A percentile compares a stretch with the other conserved stretches of the same genome.
Evolutionary conservation across 2,797 vertebrate species (phyloP).

Genomic region (Odontamblyopus rebecca): DNA sequence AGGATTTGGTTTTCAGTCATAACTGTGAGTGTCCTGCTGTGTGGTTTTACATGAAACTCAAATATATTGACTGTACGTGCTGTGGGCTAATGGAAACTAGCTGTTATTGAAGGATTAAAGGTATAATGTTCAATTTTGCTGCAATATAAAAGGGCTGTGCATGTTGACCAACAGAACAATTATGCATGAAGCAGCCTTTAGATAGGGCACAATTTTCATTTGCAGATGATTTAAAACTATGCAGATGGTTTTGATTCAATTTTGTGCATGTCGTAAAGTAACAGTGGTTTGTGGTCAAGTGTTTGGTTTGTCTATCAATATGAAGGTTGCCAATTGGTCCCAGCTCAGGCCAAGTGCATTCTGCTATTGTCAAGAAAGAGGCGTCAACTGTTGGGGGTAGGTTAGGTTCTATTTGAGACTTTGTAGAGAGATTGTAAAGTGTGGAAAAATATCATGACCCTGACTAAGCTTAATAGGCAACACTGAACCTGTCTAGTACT

Average conservation of each 20-base stretch:
- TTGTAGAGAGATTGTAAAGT: too few relatives aligned
- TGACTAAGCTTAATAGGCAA: too few relatives aligned
- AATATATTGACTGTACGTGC: not conserved
- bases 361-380: not conserved
- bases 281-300: too few relatives aligned
- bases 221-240: not conserved
- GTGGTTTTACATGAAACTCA: conserved; percentile 36
- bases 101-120: not conserved
- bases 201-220: too few relatives aligned
- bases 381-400: too few relatives aligned
- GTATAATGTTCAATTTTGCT: not conserved
- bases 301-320: not conserved
- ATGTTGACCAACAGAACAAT: not conserved
- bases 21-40: conserved; percentile 13
- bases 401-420: too few relatives aligned
- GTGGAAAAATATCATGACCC: too few relatives aligned
- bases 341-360: not conserved
- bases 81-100: not conserved
- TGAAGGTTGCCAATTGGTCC: not conserved
- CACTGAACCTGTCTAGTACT: too few relatives aligned
- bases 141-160: not conserved
- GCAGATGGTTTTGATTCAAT: not conserved
- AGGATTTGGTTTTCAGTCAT: conserved; percentile 31
- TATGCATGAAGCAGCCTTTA: too few relatives aligned
- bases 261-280: not conserved